phyloP scores from a whole-genome alignment of 2,113 vertebrate genomes.

The Alexandromys fortis region DNA sequence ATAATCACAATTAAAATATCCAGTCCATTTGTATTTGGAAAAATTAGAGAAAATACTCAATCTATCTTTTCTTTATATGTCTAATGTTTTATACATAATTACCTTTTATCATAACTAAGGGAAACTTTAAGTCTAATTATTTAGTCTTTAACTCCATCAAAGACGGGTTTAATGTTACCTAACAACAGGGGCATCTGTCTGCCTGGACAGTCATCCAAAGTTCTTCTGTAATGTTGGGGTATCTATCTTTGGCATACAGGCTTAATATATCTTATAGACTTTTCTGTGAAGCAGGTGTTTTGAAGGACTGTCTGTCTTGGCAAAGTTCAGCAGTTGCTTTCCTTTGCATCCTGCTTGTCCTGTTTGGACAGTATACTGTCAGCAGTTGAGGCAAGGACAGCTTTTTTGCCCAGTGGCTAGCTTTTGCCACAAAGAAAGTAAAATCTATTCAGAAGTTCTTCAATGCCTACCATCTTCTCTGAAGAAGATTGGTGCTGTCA shows the following conservation, averaged over 20 bases:
- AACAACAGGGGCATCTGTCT: neutral
- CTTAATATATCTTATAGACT: neutral
- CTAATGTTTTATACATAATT: neutral
- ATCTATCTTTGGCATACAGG: neutral
- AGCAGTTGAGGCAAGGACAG: neutral
- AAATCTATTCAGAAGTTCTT: neutral
- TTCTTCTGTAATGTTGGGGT: neutral
- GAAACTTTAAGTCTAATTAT: neutral
- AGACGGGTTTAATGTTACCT: neutral
- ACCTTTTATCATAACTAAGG: neutral
- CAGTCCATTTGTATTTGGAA: neutral
- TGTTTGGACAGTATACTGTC: neutral
- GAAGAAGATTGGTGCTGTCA: neutral
- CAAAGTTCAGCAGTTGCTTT: neutral
- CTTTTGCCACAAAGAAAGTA: neutral
- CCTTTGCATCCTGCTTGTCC: neutral
- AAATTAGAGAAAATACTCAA: neutral
- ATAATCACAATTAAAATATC: neutral
- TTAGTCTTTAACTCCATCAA: neutral
- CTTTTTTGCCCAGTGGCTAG: neutral
- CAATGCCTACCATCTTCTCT: neutral
- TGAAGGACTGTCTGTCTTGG: neutral
- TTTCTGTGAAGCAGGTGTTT: neutral
- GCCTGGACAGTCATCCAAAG: neutral
- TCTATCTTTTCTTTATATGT: neutral